A percentile compares a stretch with the other conserved stretches of the same genome.
Conservation (phyloP, 1,140 invertebrate species). For the Drosophila sp. region DNA sequence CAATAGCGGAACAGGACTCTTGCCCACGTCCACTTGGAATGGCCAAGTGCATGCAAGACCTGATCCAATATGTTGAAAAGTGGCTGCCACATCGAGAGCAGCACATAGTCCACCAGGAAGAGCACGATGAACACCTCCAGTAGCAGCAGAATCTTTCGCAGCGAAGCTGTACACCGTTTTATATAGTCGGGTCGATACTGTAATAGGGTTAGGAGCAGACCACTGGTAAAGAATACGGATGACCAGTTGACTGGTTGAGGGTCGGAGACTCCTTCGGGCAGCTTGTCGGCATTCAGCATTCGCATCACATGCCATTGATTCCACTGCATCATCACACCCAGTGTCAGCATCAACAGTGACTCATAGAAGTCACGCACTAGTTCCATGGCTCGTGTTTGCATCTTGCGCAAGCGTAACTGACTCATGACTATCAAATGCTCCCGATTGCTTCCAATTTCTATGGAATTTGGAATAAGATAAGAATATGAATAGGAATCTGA, state of each 20-base stretch:
- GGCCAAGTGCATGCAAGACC: constrained; percentile 14
- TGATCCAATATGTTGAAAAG: constrained; percentile 31
- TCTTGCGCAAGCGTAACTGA: constrained; percentile 1
- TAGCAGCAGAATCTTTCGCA: constrained; percentile 24
- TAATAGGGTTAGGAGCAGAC: constrained; percentile 26
- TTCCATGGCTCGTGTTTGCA: neutral
- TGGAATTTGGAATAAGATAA: constrained; percentile 16
- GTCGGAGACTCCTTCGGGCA: constrained; percentile 10
- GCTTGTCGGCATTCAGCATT: neutral
- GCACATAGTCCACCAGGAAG: constrained; percentile 33
- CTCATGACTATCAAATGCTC: neutral
- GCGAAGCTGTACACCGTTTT: neutral
- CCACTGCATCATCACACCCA: constrained; percentile 30
- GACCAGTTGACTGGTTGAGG: constrained; percentile 27
- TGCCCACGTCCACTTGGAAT: constrained; percentile 2
- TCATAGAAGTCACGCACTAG: constrained; percentile 43
- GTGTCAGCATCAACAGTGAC: constrained; percentile 21
- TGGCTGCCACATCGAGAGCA: constrained; percentile 44
- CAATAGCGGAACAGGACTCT: constrained; percentile 17
- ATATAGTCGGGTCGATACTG: constrained; percentile 26
- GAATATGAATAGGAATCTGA: too few relatives aligned
- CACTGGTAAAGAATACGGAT: constrained; percentile 29
- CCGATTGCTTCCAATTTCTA: neutral
- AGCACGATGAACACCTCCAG: constrained; percentile 26
- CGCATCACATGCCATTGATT: constrained; percentile 33